These are phyloP conservation scores for Peromyscus polionotus DNA, from an alignment of 2,113 vertebrate species.

Conservation along the genomic window DNA sequence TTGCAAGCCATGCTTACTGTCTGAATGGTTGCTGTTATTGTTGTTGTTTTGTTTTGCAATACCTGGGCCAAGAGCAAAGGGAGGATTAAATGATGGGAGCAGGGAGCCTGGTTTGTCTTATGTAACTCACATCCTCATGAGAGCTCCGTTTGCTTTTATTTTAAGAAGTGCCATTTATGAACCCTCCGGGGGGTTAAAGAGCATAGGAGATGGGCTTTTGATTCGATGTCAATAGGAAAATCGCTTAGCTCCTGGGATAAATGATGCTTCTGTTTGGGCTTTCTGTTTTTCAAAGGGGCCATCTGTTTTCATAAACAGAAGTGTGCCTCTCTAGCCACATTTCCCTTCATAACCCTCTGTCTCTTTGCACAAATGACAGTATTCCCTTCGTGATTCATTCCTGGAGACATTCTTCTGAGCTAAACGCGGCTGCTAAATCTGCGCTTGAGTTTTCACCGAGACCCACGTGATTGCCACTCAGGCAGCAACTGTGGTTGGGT, in stretches of 20 bases:
- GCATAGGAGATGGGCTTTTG: constrained; percentile 35
- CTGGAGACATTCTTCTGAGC: constrained; percentile 72
- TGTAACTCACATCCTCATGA: constrained; percentile 34
- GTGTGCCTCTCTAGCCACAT: constrained; percentile 59
- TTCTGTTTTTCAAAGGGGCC: constrained; percentile 66
- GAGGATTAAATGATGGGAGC: neutral
- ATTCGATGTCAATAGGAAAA: constrained; percentile 66
- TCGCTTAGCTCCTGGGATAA: constrained; percentile 65
- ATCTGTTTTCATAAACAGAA: constrained; percentile 78
- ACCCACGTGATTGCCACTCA: constrained; percentile 62
- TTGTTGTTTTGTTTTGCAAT: neutral
- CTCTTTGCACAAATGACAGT: constrained; percentile 65
- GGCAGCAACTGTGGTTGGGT: neutral
- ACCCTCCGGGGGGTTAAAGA: constrained; percentile 70
- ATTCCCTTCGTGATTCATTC: constrained; percentile 73
- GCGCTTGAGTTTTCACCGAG: constrained; percentile 59
- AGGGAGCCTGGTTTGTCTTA: neutral
- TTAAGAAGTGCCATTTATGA: constrained; percentile 64
- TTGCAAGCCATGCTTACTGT: neutral
- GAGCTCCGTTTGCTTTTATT: constrained; percentile 72
- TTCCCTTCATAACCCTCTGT: constrained; percentile 63
- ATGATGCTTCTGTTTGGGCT: constrained; percentile 71
- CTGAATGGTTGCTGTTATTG: neutral
- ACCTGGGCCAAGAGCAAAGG: constrained; percentile 33
- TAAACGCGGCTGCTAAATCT: constrained; percentile 77